phyloP scores from a whole-genome alignment of 2,113 vertebrate species.

The Aythya baeri region DNA sequence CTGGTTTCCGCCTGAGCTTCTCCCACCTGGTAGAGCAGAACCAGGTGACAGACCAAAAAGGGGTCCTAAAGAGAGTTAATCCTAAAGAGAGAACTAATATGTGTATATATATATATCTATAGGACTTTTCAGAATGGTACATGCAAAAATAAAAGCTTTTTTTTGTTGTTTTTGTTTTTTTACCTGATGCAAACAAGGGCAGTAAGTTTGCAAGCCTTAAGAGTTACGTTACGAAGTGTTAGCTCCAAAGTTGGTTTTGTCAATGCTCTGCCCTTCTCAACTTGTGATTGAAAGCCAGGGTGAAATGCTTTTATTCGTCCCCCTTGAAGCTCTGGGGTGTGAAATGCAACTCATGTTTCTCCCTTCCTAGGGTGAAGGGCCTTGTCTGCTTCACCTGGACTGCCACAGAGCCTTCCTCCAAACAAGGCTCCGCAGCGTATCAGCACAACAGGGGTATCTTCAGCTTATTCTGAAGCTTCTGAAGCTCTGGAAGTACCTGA shows the following conservation, averaged over 20 bases:
- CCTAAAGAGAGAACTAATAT: background rate
- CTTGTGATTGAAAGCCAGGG: background rate
- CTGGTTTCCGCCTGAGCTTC: rapidly evolving
- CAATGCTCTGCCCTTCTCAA: background rate
- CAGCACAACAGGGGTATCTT: rapidly evolving
- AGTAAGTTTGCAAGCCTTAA: background rate
- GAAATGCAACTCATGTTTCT: background rate
- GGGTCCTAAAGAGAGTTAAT: background rate
- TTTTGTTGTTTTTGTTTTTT: background rate
- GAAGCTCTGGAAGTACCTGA: background rate
- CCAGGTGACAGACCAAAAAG: rapidly evolving
- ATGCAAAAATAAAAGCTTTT: background rate
- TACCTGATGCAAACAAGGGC: background rate
- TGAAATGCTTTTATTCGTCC: background rate
- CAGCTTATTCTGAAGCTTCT: background rate
- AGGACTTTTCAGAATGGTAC: rapidly evolving
- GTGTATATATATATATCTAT: background rate
- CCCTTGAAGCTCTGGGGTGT: too few relatives aligned
- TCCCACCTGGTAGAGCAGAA: too few relatives aligned
- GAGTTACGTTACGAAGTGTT: rapidly evolving
- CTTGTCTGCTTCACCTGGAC: background rate
- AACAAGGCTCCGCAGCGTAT: rapidly evolving
- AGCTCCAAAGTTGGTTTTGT: background rate
- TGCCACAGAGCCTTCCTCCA: rapidly evolving
- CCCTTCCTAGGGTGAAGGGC: rapidly evolving